phyloP scores from a whole-genome alignment of 2,888 invertebrate species.

The Trilocha varians region DNA sequence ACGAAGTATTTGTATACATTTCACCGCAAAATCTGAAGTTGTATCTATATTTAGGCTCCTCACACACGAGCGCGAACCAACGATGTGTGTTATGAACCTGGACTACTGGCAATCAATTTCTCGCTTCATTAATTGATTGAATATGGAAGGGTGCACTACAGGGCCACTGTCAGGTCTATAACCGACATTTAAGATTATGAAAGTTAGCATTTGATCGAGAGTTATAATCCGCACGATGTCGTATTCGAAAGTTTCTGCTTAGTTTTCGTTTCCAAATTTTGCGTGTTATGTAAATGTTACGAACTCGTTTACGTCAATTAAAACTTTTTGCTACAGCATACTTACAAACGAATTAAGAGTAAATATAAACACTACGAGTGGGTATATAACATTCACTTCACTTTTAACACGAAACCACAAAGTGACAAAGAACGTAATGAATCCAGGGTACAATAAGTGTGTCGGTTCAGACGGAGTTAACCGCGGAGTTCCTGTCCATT shows the following conservation, averaged over 20 bases:
- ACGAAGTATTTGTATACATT: constrained; percentile 6
- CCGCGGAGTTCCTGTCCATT: constrained; percentile 59
- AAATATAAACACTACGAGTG: background rate
- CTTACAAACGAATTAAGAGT: background rate
- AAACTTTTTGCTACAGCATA: background rate
- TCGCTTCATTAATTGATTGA: constrained; percentile 41
- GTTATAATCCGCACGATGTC: constrained; percentile 12
- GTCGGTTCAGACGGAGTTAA: constrained; percentile 31
- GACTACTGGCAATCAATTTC: constrained; percentile 46
- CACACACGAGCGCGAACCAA: constrained; percentile 31
- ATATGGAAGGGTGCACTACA: constrained; percentile 36
- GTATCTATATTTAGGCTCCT: constrained; percentile 54
- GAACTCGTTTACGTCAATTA: constrained; percentile 23
- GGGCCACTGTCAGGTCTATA: constrained; percentile 37
- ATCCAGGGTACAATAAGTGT: constrained; percentile 26
- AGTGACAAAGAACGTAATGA: constrained; percentile 25
- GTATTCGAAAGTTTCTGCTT: constrained; percentile 27
- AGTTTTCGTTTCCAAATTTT: constrained; percentile 22
- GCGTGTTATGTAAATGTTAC: constrained; percentile 22
- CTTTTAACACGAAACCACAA: constrained; percentile 22
- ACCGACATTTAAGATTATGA: constrained; percentile 31
- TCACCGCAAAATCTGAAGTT: background rate
- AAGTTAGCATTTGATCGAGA: constrained; percentile 32
- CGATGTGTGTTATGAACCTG: constrained; percentile 47
- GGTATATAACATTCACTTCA: background rate